phyloP scores from a whole-genome alignment of 2,797 vertebrate genomes.

The Natrix natrix region DNA sequence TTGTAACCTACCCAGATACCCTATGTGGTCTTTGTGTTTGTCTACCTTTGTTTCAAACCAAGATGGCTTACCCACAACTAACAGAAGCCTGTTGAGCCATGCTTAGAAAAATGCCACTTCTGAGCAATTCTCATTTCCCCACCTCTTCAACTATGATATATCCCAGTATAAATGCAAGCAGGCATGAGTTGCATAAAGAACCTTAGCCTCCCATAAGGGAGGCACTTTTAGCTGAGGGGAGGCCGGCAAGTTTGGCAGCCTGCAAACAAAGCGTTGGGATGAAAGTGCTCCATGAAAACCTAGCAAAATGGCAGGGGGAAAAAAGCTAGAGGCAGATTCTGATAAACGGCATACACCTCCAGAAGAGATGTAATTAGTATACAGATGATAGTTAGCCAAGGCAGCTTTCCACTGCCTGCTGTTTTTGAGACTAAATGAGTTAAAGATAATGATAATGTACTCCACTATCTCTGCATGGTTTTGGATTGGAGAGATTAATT shows the following conservation, averaged over 20 bases:
- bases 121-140: neutral
- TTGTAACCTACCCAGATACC: neutral
- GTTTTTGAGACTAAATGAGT: neutral
- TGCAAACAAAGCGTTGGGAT: neutral
- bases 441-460: neutral
- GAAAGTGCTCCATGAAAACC: neutral
- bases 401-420: neutral
- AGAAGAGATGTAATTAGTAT: constrained; percentile 35
- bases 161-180: neutral
- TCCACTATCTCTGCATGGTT: neutral
- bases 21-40: neutral
- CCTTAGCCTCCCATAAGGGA: neutral
- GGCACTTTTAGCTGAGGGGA: neutral
- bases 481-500: neutral
- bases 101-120: neutral
- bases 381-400: constrained; percentile 13
- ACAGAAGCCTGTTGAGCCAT: neutral
- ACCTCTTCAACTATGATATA: neutral
- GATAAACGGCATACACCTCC: neutral
- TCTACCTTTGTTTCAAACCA: neutral
- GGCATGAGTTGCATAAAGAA: neutral
- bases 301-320: too few species aligned
- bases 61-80: neutral
- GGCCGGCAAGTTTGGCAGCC: neutral
- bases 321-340: neutral